Evolutionary conservation across 2,888 invertebrate genomes (phyloP), one percentile per base, ranked within the genome.

Genomic region (Chrysotoxum bicinctum): DNA sequence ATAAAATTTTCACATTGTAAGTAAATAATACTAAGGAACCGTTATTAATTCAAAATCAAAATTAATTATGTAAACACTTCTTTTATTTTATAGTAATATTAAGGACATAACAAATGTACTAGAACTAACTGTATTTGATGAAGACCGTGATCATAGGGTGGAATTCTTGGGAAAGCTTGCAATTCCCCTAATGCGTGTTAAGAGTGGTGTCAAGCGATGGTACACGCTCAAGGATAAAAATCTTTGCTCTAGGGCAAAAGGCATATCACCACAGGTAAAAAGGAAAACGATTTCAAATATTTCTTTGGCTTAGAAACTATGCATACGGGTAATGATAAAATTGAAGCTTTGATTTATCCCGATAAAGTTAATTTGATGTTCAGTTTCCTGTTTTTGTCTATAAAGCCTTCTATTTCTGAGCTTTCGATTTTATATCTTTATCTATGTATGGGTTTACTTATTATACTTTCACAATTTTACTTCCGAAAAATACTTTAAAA

Each of bases 1-100:
- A 98, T 93, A 99, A 99, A 92, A 97, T 99, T 88, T 99, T 99
- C 91, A 98, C 98, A 54, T 99, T 99, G 97, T 98, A 93, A 94
- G 96, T 26, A 6, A 7, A 3, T 26, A 1, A 26, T 0, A 26
- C 2, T 26, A 6, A 26, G 7, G 26, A 26, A 26, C 2, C 7
- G 26, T 26, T 26, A 6, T 26, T 26, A 6, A 3, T 26, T 26
- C 26, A 26, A 26, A 26, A 26, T n/a, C 26, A 26, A 26, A 26
- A 26, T 26, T 7, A 26, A 3, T 26, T 26, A 26, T 26, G 4
- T 26, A n/a, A n/a, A n/a, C n/a, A 6, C 26, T 26, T 26, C 26
- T 7, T 40, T 40, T n/a, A 26, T 16, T 3, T 45, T 75, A 72
- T 91, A 96, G 96, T 90, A 97, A 97, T 91, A 95, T 97, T n/a